These are phyloP conservation scores for Callyntrura guangdongensis DNA, from an alignment of 2,888 invertebrate species.

Conservation along the genomic window DNA sequence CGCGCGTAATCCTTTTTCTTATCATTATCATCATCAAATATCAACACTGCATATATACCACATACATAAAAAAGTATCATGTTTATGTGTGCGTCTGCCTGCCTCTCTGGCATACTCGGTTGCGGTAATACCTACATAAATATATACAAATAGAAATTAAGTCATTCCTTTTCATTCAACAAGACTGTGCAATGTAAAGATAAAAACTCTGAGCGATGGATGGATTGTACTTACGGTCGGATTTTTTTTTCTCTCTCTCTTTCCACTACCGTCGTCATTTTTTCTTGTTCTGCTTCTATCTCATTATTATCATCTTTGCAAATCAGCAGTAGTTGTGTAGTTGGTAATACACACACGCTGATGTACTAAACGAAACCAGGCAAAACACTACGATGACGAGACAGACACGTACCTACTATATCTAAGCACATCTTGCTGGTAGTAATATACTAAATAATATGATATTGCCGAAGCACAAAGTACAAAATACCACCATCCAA, in stretches of 20 bases:
- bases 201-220: constrained; percentile 20
- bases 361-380: neutral
- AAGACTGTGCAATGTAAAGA: neutral
- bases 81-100: neutral
- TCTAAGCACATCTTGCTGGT: neutral
- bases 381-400: neutral
- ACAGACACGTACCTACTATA: neutral
- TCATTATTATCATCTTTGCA: constrained; percentile 67
- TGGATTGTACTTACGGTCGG: constrained; percentile 23
- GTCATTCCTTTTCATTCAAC: constrained; percentile 66
- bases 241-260: constrained; percentile 40
- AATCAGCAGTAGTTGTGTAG: constrained; percentile 33
- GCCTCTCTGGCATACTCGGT: neutral
- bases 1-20: constrained; percentile 52
- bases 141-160: constrained; percentile 48
- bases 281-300: constrained; percentile 58
- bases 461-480: neutral
- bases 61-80: neutral
- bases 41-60: constrained; percentile 21
- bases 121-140: neutral
- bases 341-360: neutral
- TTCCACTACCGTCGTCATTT: constrained; percentile 42
- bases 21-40: constrained; percentile 64
- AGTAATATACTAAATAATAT: neutral
- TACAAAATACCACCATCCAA: constrained; percentile 24